Percentiles rank a stretch among this genome's conserved stretches.
These are phyloP conservation scores for Autographa pulchrina DNA, from an alignment of 2,888 invertebrate species.

Conservation along the genomic window DNA sequence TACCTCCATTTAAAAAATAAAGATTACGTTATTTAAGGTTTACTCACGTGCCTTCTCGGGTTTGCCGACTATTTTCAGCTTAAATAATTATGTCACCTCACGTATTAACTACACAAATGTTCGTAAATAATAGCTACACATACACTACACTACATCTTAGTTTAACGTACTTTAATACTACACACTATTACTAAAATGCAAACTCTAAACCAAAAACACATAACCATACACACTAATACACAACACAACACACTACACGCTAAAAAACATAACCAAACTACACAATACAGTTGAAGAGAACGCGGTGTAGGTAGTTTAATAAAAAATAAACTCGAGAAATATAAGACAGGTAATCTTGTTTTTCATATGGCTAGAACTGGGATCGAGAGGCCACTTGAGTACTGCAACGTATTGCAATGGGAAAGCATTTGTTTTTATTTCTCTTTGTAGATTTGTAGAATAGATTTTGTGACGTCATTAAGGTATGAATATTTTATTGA, in stretches of 20 bases:
- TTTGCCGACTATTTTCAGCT: too few species aligned
- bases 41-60: too few species aligned
- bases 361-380: constrained; percentile 37
- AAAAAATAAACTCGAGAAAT: constrained; percentile 57
- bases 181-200: not conserved
- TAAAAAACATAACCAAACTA: constrained; percentile 33
- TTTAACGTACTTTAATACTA: too few species aligned
- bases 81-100: too few species aligned
- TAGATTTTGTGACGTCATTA: not conserved
- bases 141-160: too few species aligned
- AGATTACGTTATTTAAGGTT: too few species aligned
- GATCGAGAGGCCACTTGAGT: constrained; percentile 28
- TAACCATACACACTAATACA: constrained; percentile 12
- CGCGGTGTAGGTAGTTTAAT: constrained; percentile 37
- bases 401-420: constrained; percentile 13
- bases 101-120: too few species aligned
- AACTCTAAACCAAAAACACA: constrained; percentile 5
- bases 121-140: too few species aligned
- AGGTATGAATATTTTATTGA: not conserved
- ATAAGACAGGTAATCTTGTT: constrained; percentile 64
- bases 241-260: constrained; percentile 30
- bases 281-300: constrained; percentile 37
- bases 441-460: not conserved
- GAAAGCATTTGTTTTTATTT: not conserved
- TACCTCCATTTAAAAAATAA: too few species aligned